Evolutionary conservation across 2,113 vertebrate species (phyloP).

Genomic region (Rana temporaria): DNA sequence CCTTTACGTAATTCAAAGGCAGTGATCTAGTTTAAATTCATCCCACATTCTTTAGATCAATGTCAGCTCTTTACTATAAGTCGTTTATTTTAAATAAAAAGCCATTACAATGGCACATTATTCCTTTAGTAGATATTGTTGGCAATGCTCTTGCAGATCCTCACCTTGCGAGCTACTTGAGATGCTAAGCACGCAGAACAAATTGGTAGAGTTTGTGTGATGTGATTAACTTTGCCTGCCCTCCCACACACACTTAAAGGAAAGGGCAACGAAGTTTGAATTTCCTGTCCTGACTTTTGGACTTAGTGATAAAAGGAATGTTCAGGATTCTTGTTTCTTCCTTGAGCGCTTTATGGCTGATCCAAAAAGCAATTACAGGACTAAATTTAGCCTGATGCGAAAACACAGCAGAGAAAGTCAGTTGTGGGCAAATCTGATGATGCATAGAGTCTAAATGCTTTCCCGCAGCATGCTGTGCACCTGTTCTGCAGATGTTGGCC

Average conservation of each 20-base stretch:
- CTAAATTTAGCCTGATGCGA: slow-evolving; percentile 56
- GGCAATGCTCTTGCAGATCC: too few relatives aligned
- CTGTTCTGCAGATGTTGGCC: slow-evolving; percentile 51
- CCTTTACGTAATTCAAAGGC: too few relatives aligned
- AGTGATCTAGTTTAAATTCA: too few relatives aligned
- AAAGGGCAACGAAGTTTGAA: slow-evolving; percentile 14
- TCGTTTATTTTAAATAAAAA: too few relatives aligned
- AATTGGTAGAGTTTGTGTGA: slow-evolving; percentile 27
- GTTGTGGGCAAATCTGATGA: slow-evolving; percentile 55
- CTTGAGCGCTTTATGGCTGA: slow-evolving; percentile 47
- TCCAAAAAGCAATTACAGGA: slow-evolving; percentile 53
- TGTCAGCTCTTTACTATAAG: too few relatives aligned
- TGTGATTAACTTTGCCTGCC: slow-evolving; percentile 12
- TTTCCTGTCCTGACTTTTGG: slow-evolving; percentile 44
- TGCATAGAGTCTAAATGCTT: slow-evolving; percentile 51
- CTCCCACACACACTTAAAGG: slow-evolving; percentile 26
- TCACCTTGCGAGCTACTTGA: neutral
- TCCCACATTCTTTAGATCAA: too few relatives aligned
- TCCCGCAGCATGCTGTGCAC: slow-evolving; percentile 54
- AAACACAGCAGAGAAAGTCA: slow-evolving; percentile 57
- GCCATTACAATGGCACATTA: too few relatives aligned
- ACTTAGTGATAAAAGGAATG: slow-evolving; percentile 34
- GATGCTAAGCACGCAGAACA: slow-evolving; percentile 8
- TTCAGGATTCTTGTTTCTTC: slow-evolving; percentile 34
- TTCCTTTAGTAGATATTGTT: too few relatives aligned